phyloP scores from a whole-genome alignment of 2,888 invertebrate genomes.

The Aromia moschata region DNA sequence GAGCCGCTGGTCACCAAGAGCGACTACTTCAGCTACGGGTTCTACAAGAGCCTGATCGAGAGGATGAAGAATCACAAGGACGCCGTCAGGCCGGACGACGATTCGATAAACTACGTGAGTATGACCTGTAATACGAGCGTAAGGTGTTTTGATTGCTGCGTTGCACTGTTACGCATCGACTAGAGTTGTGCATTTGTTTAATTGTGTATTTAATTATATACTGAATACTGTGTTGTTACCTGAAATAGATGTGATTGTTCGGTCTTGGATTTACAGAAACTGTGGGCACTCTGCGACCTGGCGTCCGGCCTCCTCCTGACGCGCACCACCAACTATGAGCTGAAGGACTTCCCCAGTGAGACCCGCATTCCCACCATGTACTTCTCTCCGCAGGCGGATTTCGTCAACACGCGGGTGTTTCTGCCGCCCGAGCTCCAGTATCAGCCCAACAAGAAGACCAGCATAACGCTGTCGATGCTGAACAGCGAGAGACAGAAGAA shows the following conservation, averaged over 20 bases:
- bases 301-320: slow-evolving; percentile 90
- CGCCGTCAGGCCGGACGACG: slow-evolving; percentile 84
- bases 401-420: slow-evolving; percentile 81
- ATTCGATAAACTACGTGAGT: slow-evolving; percentile 83
- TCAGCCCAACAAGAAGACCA: slow-evolving; percentile 62
- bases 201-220: too few relatives aligned
- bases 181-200: too few relatives aligned
- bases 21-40: slow-evolving; percentile 94
- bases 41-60: slow-evolving; percentile 93
- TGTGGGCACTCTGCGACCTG: slow-evolving; percentile 96
- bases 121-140: too few relatives aligned
- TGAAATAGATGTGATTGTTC: too few relatives aligned
- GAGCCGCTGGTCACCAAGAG: slow-evolving; percentile 94
- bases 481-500: slow-evolving; percentile 62
- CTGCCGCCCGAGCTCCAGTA: slow-evolving; percentile 82
- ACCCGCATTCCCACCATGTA: slow-evolving; percentile 91
- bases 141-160: too few relatives aligned
- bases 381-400: slow-evolving; percentile 80
- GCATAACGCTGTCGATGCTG: slow-evolving; percentile 61
- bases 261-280: slow-evolving; percentile 88
- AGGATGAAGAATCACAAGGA: slow-evolving; percentile 95
- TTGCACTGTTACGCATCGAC: too few relatives aligned
- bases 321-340: slow-evolving; percentile 86
- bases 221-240: too few relatives aligned
- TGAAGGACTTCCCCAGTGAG: slow-evolving; percentile 89